These are phyloP conservation scores for Sebastes itinus DNA, from an alignment of 2,797 vertebrate genomes.

Conservation along the genomic window DNA sequence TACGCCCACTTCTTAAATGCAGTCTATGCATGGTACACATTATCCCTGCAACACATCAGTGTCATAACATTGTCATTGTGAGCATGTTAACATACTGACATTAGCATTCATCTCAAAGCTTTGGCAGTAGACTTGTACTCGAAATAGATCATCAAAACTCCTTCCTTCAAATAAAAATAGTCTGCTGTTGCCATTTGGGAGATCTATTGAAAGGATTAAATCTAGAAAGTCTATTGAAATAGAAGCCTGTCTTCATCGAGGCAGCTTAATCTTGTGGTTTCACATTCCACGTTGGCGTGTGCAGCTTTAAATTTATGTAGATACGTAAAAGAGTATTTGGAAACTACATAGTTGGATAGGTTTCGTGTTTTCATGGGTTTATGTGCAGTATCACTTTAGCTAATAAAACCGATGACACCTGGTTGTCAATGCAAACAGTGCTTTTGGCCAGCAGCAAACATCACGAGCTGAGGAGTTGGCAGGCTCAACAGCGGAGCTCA, in stretches of 20 bases:
- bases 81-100: neutral
- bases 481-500: neutral
- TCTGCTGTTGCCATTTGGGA: neutral
- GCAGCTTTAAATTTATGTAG: constrained; percentile 8
- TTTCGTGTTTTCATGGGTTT: constrained; percentile 11
- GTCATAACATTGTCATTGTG: neutral
- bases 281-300: neutral
- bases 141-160: neutral
- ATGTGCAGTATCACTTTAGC: constrained; percentile 20
- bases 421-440: constrained; percentile 34
- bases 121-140: no score
- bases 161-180: neutral
- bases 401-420: constrained; percentile 47
- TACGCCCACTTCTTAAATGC: no score
- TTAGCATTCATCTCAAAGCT: neutral
- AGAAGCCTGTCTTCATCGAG: neutral
- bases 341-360: neutral
- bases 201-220: neutral
- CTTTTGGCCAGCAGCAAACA: constrained; percentile 10
- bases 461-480: constrained; percentile 30
- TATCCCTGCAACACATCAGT: neutral
- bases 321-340: neutral
- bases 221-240: neutral
- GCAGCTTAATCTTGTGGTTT: constrained; percentile 27
- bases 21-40: no score